These are phyloP conservation scores for Acromyrmex echinatior DNA, from an alignment of 1,140 invertebrate genomes.

Conservation along the genomic window DNA sequence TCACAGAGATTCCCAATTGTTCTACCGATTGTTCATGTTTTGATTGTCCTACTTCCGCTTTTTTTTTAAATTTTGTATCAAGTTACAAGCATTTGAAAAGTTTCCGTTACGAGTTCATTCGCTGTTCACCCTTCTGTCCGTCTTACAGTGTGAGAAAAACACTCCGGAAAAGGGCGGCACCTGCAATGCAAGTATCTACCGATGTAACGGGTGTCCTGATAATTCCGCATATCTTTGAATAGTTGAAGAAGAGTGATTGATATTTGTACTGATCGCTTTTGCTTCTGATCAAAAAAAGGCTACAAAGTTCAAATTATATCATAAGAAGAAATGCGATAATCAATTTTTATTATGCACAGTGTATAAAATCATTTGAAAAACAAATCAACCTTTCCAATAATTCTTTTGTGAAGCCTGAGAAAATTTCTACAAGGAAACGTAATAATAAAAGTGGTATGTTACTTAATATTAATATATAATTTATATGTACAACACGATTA, in stretches of 20 bases:
- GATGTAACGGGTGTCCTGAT: conserved; percentile 73
- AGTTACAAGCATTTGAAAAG: conserved; percentile 60
- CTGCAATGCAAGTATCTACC: conserved; percentile 73
- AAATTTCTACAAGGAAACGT: background rate
- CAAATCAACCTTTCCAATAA: background rate
- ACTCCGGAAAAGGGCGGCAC: conserved; percentile 82
- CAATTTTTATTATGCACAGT: background rate
- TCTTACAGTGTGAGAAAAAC: conserved; percentile 68
- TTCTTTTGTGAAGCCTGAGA: background rate
- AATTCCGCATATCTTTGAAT: conserved; percentile 5
- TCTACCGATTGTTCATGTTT: conserved; percentile 35
- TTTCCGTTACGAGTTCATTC: conserved; percentile 71
- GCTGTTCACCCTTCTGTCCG: conserved; percentile 67
- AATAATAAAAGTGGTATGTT: background rate
- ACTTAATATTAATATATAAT: background rate
- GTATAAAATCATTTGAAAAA: background rate
- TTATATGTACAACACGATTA: background rate
- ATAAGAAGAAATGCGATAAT: background rate
- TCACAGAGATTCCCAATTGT: conserved; percentile 21
- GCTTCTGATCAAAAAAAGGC: background rate
- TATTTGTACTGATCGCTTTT: background rate
- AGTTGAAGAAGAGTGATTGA: background rate
- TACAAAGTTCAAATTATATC: background rate
- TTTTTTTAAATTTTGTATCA: conserved; percentile 65
- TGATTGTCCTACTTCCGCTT: conserved; percentile 46